Evolutionary conservation across 2,888 invertebrate species (phyloP).

Genomic region (Chrysomela aeneicollis): DNA sequence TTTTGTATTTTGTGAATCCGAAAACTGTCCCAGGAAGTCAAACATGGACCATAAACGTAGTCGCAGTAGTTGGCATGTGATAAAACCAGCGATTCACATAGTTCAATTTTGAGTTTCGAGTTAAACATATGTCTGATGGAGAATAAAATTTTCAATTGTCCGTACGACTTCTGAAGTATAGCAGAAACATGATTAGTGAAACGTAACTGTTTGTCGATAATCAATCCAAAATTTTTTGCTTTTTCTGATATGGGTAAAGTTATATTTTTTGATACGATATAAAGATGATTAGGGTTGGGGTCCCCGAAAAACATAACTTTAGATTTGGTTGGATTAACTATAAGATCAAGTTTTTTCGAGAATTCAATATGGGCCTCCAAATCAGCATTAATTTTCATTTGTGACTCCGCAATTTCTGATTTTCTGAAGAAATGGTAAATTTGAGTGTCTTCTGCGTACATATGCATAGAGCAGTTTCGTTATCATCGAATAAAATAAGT

Average conservation of each 20-base stretch:
- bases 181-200: conserved; percentile 14
- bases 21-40: background rate
- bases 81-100: conserved; percentile 8
- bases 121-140: conserved; percentile 9
- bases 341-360: too few species aligned
- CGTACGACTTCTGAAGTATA: conserved; percentile 10
- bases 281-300: background rate
- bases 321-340: too few species aligned
- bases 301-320: background rate
- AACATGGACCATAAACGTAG: conserved; percentile 3
- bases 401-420: too few species aligned
- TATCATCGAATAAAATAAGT: too few species aligned
- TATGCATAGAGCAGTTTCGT: background rate
- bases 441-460: background rate
- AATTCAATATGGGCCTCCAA: too few species aligned
- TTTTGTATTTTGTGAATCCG: too few species aligned
- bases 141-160: conserved; percentile 16
- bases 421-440: too few species aligned
- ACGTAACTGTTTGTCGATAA: conserved; percentile 16
- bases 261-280: background rate
- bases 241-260: background rate
- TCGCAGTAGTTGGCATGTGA: conserved; percentile 7
- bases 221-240: conserved; percentile 3
- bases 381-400: too few species aligned
- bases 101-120: background rate